Evolutionary conservation across 2,888 invertebrate genomes (phyloP), one percentile per base, ranked within the genome.

Genomic region (Drosophila peninsularis): DNA sequence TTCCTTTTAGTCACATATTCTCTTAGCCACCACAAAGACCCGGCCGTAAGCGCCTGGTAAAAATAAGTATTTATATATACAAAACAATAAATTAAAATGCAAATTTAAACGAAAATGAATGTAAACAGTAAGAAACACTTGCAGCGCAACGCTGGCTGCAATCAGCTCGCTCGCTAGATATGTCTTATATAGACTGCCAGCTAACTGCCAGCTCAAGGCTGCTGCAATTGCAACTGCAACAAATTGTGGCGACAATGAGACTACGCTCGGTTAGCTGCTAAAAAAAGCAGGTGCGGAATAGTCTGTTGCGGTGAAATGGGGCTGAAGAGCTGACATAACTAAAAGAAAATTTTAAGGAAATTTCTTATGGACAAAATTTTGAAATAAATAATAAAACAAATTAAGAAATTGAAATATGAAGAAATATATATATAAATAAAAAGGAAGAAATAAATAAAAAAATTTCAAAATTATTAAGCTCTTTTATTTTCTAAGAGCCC

Each of bases 61-160:
- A 53, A 32, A 42, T 32, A 42, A 37, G 36, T 32, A 42, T 14
- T 27, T 36, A 44, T 14, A 36, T 36, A 36, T 36, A 56, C 11
- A 61, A 67, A 36, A 62, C 78, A 88, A 74, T 75, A 80, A 85
- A 82, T 83, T 73, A 73, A 86, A 86, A 86, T 89, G 89, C 87
- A 88, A 89, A 86, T 86, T 89, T 73, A 32, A 77, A 79, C 47
- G 65, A 75, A 78, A 88, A 77, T 70, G 64, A 78, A 71, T 70
- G 85, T 71, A 74, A 76, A 71, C 65, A 85, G 58, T 68, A 74
- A 32, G 17, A 19, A 81, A 69, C 77, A 71, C 63, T 82, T 61
- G 66, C 54, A 34, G 61, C 36, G 49, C 34, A 19, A 11, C 30
- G 58, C 34, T 47, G 47, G 42, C 47, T 61, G 74, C 57, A 69